phyloP scores from a whole-genome alignment of 2,113 vertebrate genomes.

The Isurus oxyrinchus region DNA sequence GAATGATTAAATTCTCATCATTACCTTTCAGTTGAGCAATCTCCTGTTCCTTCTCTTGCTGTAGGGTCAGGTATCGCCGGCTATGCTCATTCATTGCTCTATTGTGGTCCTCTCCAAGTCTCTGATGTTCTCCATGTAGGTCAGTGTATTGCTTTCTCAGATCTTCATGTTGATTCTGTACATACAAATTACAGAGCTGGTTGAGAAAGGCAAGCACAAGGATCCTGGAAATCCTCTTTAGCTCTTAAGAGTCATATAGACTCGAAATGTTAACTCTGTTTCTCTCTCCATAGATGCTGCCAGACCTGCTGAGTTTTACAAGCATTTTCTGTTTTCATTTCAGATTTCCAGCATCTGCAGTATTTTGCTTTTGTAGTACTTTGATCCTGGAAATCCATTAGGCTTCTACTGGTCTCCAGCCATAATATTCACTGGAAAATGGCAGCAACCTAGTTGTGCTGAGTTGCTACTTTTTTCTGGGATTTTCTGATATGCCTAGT shows the following conservation, averaged over 20 bases:
- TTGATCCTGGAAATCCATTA: background rate
- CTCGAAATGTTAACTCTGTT: too few species aligned
- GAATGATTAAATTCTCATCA: background rate
- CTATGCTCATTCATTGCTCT: slow-evolving; percentile 75
- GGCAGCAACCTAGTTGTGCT: background rate
- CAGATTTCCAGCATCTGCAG: too few species aligned
- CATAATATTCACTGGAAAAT: background rate
- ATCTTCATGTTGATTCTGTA: slow-evolving; percentile 89
- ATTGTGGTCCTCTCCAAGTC: slow-evolving; percentile 74
- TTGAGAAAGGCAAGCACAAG: background rate
- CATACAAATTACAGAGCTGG: slow-evolving; percentile 35
- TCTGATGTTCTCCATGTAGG: slow-evolving; percentile 78
- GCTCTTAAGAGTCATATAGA: too few species aligned
- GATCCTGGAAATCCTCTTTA: background rate
- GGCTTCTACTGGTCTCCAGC: background rate
- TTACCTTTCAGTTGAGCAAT: slow-evolving; percentile 85
- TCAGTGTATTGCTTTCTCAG: slow-evolving; percentile 83
- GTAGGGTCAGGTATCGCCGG: slow-evolving; percentile 70
- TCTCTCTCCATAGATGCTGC: too few species aligned
- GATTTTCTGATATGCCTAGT: background rate
- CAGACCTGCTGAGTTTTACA: too few species aligned
- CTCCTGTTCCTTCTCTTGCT: slow-evolving; percentile 78
- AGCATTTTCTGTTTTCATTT: too few species aligned
- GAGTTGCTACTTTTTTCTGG: background rate
- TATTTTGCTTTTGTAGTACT: too few species aligned